A percentile compares a stretch with the other conserved stretches of the same genome.
phyloP scores from a whole-genome alignment of 2,888 invertebrate genomes.

The Didymodactylos carnosus region DNA sequence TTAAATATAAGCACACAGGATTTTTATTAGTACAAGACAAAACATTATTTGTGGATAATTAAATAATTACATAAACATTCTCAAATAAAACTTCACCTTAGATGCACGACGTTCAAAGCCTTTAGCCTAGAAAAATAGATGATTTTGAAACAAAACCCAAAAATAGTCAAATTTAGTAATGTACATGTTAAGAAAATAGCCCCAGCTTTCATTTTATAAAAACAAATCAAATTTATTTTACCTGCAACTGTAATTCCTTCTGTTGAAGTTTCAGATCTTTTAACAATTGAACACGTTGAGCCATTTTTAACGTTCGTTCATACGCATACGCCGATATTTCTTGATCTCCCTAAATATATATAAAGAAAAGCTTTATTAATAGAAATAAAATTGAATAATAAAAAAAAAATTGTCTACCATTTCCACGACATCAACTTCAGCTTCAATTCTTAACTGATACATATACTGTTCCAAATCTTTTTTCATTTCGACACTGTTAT shows the following conservation, averaged over 20 bases:
- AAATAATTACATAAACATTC: too few relatives aligned
- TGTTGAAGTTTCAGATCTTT: slow-evolving; percentile 48
- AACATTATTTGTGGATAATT: too few relatives aligned
- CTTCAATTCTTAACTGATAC: slow-evolving; percentile 76
- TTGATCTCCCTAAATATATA: slow-evolving; percentile 17
- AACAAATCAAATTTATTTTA: slow-evolving; percentile 61
- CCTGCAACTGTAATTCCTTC: slow-evolving; percentile 96
- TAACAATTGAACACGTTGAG: slow-evolving; percentile 19
- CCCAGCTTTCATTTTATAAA: background rate
- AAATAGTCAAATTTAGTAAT: too few relatives aligned
- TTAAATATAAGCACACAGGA: too few relatives aligned
- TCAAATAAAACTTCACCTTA: background rate
- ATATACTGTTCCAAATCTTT: slow-evolving; percentile 91
- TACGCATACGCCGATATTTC: slow-evolving; percentile 22
- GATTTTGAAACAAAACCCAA: too few relatives aligned
- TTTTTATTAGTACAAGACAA: too few relatives aligned
- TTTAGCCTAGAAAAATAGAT: background rate
- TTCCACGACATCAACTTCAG: slow-evolving; percentile 94
- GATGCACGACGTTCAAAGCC: background rate
- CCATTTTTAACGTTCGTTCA: slow-evolving; percentile 21
- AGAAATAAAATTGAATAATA: slow-evolving; percentile 62
- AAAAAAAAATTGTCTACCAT: slow-evolving; percentile 96
- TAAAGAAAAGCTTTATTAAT: too few relatives aligned
- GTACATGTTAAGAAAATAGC: too few relatives aligned
- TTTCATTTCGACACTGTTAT: slow-evolving; percentile 99